A percentile compares a stretch with the other conserved stretches of the same genome.
Conservation (phyloP, 2,888 invertebrate species). For the Tenthredo distinguenda region DNA sequence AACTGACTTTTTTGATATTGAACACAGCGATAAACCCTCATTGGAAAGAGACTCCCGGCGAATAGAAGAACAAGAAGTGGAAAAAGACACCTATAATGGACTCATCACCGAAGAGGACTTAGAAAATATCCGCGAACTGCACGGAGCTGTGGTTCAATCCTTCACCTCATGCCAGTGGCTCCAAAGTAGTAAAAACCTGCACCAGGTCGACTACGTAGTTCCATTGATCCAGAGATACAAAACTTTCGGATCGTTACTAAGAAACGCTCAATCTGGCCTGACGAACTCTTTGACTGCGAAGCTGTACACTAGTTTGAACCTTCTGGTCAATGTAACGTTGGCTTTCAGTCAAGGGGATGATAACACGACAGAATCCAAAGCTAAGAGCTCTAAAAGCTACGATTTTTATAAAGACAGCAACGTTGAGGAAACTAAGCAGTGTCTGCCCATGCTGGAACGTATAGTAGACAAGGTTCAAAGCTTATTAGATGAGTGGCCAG, state of each 20-base stretch:
- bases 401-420: conserved; percentile 94
- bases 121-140: conserved; percentile 82
- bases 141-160: conserved; percentile 81
- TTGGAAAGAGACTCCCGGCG: conserved; percentile 55
- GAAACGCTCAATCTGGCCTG: conserved; percentile 79
- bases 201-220: conserved; percentile 76
- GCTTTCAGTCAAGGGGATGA: conserved; percentile 79
- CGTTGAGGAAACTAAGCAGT: conserved; percentile 87
- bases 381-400: conserved; percentile 70
- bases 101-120: conserved; percentile 81
- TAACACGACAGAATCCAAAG: conserved; percentile 52
- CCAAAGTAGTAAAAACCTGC: conserved; percentile 74
- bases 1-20: conserved; percentile 86
- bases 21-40: conserved; percentile 73
- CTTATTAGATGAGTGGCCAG: conserved; percentile 91
- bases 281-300: conserved; percentile 80
- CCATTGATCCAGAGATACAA: conserved; percentile 83
- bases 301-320: conserved; percentile 81
- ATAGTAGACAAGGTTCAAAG: conserved; percentile 83
- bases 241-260: conserved; percentile 81
- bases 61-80: conserved; percentile 67
- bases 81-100: conserved; percentile 66
- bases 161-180: conserved; percentile 84
- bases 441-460: conserved; percentile 84
- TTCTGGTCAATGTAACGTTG: conserved; percentile 79